phyloP scores from a whole-genome alignment of 2,797 vertebrate genomes.

The Alcedo atthis region DNA sequence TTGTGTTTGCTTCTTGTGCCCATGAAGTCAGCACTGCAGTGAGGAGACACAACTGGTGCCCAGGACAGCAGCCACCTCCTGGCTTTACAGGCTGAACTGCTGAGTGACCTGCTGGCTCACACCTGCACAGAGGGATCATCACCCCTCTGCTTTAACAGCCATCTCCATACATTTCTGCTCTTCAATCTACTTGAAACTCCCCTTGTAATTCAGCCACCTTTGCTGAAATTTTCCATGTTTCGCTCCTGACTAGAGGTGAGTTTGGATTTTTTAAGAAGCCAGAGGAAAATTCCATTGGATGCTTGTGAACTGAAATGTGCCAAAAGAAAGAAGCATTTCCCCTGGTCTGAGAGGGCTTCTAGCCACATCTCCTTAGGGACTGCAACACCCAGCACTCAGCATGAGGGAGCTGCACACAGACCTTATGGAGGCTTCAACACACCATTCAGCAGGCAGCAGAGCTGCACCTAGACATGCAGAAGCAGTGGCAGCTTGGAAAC shows the following conservation, averaged over 20 bases:
- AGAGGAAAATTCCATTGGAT: constrained; percentile 50
- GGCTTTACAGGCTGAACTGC: not conserved
- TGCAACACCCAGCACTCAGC: not conserved
- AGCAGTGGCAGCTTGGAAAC: not conserved
- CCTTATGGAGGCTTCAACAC: not conserved
- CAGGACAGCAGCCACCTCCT: not conserved
- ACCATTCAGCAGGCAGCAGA: not conserved
- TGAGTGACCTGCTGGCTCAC: not conserved
- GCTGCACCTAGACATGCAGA: not conserved
- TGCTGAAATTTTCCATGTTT: constrained; percentile 41
- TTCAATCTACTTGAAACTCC: not conserved
- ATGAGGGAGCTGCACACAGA: not conserved
- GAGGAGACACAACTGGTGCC: not conserved
- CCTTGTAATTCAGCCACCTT: not conserved
- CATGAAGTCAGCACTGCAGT: not conserved
- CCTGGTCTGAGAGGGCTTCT: not conserved
- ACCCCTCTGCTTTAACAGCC: not conserved
- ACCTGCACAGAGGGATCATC: not conserved
- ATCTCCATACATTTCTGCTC: not conserved
- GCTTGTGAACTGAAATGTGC: not conserved
- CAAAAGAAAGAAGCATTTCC: constrained; percentile 36
- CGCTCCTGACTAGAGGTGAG: constrained; percentile 15
- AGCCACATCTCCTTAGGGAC: not conserved
- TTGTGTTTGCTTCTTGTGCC: not conserved
- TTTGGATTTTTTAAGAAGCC: not conserved